Evolutionary conservation across 2,888 invertebrate species (phyloP), one percentile per base, ranked within the genome.

Genomic region (Mermis nigrescens): DNA sequence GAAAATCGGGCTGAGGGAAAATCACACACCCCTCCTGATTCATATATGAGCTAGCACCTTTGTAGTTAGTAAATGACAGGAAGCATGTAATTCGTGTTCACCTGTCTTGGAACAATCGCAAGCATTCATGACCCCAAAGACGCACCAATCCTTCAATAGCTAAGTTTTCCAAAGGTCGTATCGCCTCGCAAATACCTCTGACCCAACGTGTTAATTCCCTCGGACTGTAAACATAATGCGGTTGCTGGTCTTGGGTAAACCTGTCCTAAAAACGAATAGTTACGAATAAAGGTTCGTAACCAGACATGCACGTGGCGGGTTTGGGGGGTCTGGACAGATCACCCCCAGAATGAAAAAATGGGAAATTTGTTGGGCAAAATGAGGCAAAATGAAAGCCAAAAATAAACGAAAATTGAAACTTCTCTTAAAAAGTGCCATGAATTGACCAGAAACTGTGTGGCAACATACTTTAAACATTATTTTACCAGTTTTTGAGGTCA

Each of bases 231-330:
- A 99, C 94, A 74, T 99, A 98, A 76, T 99, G 98, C 1, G 98
- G 98, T 75, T 99, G 98, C 90, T 95, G 95, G 75, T 98, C 98
- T 76, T 95, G 95, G 0, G 98, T 98, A 76, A 98, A 99, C 58
- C 85, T 80, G 74, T 95, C 95, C 78, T 78, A 61, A 54, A 67
- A 62, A 38, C 19, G 38, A 31, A 52, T 58, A 29, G 46, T 4
- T 7, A 24, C 22, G n/a, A 51, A 55, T 38, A 3, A 29, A 38
- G 12, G 38, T 19, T 38, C 38, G 12, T 19, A 38, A 38, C 12
- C 38, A 19, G 38, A 38, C 19, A 19, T 38, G 19, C 19, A 15
- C 12, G 19, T 19, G 12, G n/a, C n/a, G n/a, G n/a, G n/a, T n/a
- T n/a, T n/a, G n/a, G n/a, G n/a, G n/a, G n/a, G n/a, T n/a, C n/a